Conservation (phyloP, 2,888 invertebrate species). For the Hanleya hanleyi region DNA sequence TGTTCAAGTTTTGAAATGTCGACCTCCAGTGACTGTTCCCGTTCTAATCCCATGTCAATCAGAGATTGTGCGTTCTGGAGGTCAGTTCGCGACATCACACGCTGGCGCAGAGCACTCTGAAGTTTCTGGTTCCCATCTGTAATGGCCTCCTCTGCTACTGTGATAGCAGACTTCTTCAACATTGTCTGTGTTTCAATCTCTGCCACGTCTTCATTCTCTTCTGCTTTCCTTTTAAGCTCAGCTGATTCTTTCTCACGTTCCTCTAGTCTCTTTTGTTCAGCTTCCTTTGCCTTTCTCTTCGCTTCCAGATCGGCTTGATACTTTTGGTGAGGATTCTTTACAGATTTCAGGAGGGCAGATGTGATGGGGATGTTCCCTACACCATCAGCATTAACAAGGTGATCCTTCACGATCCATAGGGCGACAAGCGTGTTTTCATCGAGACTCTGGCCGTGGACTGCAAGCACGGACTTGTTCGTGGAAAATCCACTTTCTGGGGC, state of each 20-base stretch:
- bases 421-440: no score
- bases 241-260: neutral
- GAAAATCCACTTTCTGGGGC: no score
- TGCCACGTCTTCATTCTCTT: neutral
- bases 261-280: neutral
- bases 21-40: no score
- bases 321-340: neutral
- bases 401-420: no score
- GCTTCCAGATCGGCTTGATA: neutral
- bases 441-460: no score
- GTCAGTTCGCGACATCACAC: neutral
- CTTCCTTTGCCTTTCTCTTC: neutral
- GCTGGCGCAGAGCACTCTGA: neutral
- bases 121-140: neutral
- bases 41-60: neutral
- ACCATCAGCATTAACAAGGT: neutral
- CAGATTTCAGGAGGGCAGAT: neutral
- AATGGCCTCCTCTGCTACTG: neutral
- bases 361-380: neutral
- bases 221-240: neutral
- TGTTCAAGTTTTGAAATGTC: no score
- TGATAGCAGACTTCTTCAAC: neutral
- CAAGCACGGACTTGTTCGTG: no score
- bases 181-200: neutral
- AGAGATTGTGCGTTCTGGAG: neutral